These are phyloP conservation scores for Nycteola revayana DNA, from an alignment of 2,888 invertebrate genomes.

Conservation along the genomic window DNA sequence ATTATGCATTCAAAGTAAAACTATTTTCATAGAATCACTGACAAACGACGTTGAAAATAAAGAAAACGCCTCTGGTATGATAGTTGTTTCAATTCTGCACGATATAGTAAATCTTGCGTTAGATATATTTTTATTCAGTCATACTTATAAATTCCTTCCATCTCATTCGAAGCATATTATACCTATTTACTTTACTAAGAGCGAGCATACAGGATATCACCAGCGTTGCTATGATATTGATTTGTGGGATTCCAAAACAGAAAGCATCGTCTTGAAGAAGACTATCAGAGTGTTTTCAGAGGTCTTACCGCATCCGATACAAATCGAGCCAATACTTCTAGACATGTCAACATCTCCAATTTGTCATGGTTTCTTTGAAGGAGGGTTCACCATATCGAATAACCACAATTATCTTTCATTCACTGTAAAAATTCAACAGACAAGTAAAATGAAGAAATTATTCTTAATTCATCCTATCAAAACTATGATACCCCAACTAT, in stretches of 20 bases:
- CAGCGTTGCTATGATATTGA: constrained; percentile 56
- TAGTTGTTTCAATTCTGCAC: constrained; percentile 33
- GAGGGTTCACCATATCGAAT: constrained; percentile 50
- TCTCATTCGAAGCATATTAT: constrained; percentile 41
- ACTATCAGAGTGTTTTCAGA: constrained; percentile 54
- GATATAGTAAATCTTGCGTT: constrained; percentile 47
- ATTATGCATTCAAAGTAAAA: constrained; percentile 4
- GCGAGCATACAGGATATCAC: constrained; percentile 56
- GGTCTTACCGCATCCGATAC: constrained; percentile 56
- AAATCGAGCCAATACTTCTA: constrained; percentile 52
- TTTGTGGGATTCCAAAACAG: constrained; percentile 42
- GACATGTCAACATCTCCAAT: constrained; percentile 56
- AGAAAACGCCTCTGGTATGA: constrained; percentile 20
- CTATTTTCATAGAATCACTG: constrained; percentile 5
- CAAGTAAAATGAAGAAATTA: constrained; percentile 56
- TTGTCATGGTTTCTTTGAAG: constrained; percentile 53
- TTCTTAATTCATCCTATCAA: constrained; percentile 53
- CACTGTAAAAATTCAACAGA: constrained; percentile 52
- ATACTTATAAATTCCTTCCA: constrained; percentile 42
- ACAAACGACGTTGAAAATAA: constrained; percentile 14
- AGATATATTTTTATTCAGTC: constrained; percentile 53
- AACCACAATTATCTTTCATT: constrained; percentile 47
- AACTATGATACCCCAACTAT: constrained; percentile 36
- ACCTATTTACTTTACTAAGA: constrained; percentile 52
- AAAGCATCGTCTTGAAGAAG: constrained; percentile 41